A percentile compares a stretch with the other conserved stretches of the same genome.
These are phyloP conservation scores for Halcyon chelicuti DNA, from an alignment of 2,797 vertebrate genomes.

Conservation along the genomic window DNA sequence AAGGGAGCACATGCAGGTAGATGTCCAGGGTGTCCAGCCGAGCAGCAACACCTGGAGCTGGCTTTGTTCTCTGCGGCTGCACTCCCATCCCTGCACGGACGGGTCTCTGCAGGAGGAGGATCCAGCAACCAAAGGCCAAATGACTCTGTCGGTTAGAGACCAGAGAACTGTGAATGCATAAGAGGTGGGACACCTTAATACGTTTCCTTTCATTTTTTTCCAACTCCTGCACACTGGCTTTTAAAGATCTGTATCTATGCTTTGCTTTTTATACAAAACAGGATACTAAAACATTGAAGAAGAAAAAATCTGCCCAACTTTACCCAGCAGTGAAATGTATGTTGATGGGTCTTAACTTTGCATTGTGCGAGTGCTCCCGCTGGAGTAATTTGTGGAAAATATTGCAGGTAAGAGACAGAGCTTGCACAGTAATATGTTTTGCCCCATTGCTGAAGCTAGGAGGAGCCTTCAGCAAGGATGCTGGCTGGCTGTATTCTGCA, in stretches of 20 bases:
- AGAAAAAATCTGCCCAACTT: neutral
- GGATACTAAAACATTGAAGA: neutral
- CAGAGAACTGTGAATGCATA: too few species aligned
- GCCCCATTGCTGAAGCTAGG: neutral
- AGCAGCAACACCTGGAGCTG: neutral
- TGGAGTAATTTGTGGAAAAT: neutral
- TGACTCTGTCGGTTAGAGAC: neutral
- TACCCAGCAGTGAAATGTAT: neutral
- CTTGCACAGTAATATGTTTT: neutral
- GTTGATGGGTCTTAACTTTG: neutral
- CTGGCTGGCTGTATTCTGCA: neutral
- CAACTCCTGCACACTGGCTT: neutral
- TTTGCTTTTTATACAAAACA: neutral
- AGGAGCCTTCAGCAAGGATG: neutral
- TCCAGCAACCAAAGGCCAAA: neutral
- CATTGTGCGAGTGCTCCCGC: neutral
- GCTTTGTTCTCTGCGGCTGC: neutral
- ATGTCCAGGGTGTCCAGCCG: accelerated
- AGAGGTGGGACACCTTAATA: neutral
- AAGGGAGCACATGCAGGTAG: neutral
- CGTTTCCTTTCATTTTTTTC: neutral
- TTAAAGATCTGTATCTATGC: neutral
- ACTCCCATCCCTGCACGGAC: accelerated
- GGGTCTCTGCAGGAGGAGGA: neutral
- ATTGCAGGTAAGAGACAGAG: neutral